phyloP scores from a whole-genome alignment of 2,113 vertebrate species.

The Lophochroa leadbeateri region DNA sequence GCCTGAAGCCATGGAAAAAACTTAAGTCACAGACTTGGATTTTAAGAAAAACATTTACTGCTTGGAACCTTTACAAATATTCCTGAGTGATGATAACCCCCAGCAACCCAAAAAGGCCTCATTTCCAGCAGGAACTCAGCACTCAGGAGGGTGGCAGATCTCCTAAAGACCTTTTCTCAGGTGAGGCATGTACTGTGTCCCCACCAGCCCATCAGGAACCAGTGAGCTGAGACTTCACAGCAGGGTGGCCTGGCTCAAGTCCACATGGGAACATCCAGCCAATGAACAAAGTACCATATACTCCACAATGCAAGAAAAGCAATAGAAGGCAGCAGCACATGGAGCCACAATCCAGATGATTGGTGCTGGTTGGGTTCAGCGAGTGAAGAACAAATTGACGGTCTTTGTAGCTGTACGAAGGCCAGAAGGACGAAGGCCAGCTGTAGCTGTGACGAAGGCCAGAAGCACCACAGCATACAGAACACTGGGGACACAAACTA shows the following conservation, averaged over 20 bases:
- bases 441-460: too few species aligned
- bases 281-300: neutral
- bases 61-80: neutral
- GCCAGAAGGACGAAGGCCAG: neutral
- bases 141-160: neutral
- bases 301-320: neutral
- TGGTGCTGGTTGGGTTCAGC: fast-evolving
- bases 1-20: neutral
- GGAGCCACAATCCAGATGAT: neutral
- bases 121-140: neutral
- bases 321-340: neutral
- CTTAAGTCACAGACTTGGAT: neutral
- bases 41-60: constrained; percentile 32
- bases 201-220: fast-evolving
- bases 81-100: neutral
- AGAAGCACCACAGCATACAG: fast-evolving
- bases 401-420: neutral
- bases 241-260: neutral
- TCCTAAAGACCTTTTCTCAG: fast-evolving
- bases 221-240: fast-evolving
- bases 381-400: neutral
- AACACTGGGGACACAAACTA: fast-evolving
- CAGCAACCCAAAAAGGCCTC: neutral
- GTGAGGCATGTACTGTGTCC: fast-evolving
- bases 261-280: neutral